phyloP scores from a whole-genome alignment of 2,113 vertebrate species.

The Crotophaga sulcirostris region DNA sequence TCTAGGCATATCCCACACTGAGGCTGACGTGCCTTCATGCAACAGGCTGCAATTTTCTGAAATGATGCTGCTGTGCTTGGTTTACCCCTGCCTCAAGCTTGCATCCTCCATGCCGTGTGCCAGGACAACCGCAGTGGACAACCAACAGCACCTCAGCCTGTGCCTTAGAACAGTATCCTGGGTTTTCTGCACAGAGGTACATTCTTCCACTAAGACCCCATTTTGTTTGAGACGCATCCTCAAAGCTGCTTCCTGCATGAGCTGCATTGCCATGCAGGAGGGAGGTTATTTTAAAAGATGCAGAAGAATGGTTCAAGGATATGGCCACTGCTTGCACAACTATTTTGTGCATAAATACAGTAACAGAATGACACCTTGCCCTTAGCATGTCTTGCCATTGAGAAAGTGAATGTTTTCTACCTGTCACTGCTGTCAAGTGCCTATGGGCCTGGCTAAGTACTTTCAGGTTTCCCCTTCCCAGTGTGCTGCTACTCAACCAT shows the following conservation, averaged over 20 bases:
- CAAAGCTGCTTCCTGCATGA: background rate
- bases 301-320: background rate
- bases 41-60: background rate
- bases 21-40: background rate
- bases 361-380: background rate
- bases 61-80: accelerated
- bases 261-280: accelerated
- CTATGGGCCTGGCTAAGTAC: background rate
- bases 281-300: background rate
- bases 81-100: background rate
- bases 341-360: background rate
- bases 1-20: background rate
- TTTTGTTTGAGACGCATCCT: background rate
- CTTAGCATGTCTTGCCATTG: background rate
- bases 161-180: accelerated
- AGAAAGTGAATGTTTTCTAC: background rate
- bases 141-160: background rate
- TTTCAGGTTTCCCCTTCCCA: background rate
- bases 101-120: background rate
- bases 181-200: background rate
- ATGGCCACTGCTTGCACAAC: background rate
- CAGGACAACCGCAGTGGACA: accelerated
- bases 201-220: background rate
- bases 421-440: accelerated
- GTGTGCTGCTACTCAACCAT: background rate